Conservation (phyloP, 2,113 vertebrate genomes). For the Triplophysa siluroides region DNA sequence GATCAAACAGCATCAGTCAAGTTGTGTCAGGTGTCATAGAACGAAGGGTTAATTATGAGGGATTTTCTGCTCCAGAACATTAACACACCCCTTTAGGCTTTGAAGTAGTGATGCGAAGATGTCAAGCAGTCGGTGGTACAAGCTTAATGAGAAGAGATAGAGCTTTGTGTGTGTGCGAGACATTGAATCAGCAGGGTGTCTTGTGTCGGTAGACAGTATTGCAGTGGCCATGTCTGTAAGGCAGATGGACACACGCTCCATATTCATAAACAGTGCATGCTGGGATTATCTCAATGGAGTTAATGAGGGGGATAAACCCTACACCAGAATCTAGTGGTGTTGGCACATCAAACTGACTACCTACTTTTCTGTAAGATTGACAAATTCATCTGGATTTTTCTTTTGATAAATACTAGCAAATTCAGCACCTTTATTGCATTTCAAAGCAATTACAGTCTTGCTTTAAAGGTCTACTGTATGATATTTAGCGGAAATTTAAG, state of each 20-base stretch:
- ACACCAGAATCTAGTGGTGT: neutral
- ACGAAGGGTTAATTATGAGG: neutral
- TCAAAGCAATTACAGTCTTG: too few species aligned
- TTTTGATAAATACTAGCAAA: too few species aligned
- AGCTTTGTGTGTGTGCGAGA: constrained; percentile 31
- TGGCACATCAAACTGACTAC: too few species aligned
- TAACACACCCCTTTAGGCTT: neutral
- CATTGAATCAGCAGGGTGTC: constrained; percentile 33
- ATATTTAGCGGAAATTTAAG: too few species aligned
- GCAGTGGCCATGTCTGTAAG: constrained; percentile 32
- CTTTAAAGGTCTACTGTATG: too few species aligned
- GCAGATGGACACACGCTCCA: constrained; percentile 48
- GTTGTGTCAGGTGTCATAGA: neutral
- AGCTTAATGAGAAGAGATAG: constrained; percentile 35
- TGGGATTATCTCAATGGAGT: neutral
- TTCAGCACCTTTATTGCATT: too few species aligned
- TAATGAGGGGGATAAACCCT: constrained; percentile 12
- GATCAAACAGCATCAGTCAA: constrained; percentile 10
- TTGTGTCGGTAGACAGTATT: constrained; percentile 27
- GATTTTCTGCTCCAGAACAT: neutral
- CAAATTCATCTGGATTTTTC: too few species aligned
- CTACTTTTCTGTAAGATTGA: too few species aligned
- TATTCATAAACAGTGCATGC: constrained; percentile 49
- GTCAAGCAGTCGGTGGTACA: constrained; percentile 10
- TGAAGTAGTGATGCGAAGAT: constrained; percentile 41